These are phyloP conservation scores for Hycleus cichorii DNA, from an alignment of 1,140 invertebrate species.

Conservation along the genomic window DNA sequence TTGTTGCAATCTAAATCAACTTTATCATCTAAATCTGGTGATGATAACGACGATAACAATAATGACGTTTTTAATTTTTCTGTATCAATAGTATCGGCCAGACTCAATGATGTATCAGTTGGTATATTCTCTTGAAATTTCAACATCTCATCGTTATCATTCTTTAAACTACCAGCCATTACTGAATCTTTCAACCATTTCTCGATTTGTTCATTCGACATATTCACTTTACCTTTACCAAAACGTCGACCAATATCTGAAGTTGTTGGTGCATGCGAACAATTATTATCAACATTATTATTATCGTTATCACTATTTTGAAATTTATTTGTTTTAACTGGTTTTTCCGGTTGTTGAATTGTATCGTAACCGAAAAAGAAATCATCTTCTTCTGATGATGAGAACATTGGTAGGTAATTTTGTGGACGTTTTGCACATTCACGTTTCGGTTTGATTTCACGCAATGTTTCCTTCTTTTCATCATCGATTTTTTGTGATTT, in stretches of 20 bases:
- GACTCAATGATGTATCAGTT: constrained; percentile 19
- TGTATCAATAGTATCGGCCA: constrained; percentile 10
- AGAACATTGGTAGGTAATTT: constrained; percentile 38
- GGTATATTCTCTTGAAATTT: constrained; percentile 36
- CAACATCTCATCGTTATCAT: constrained; percentile 35
- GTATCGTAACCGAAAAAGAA: constrained; percentile 46
- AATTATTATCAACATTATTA: neutral
- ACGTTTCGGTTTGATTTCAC: constrained; percentile 29
- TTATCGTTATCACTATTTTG: neutral
- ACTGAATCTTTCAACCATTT: constrained; percentile 59
- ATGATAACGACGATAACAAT: constrained; percentile 2
- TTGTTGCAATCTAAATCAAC: neutral
- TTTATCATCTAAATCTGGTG: neutral
- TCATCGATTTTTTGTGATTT: neutral
- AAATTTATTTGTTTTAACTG: constrained; percentile 14
- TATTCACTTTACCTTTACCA: constrained; percentile 60
- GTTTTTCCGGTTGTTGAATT: neutral
- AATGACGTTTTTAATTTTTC: constrained; percentile 16
- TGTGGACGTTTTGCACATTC: constrained; percentile 37
- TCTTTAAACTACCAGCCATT: constrained; percentile 34
- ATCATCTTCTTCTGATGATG: constrained; percentile 41
- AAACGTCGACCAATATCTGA: constrained; percentile 33
- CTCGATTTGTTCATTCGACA: constrained; percentile 64
- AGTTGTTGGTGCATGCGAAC: constrained; percentile 13
- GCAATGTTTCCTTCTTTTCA: neutral